Evolutionary conservation across 2,888 invertebrate genomes (phyloP).

Genomic region (Cistogaster globosa): DNA sequence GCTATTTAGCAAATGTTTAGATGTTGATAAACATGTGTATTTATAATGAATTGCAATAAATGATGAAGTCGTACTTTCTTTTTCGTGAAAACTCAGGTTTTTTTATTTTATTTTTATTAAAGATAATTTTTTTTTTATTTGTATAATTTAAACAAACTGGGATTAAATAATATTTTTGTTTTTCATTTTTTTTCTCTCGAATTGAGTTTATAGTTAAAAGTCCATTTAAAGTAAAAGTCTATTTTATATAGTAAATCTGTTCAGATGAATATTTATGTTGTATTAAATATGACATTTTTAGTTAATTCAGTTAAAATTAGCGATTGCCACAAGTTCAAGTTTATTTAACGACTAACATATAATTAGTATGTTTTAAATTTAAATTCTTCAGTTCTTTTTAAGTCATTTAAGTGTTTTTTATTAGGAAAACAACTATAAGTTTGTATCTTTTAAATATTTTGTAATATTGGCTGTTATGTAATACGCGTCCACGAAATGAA

Average conservation of each 20-base stretch:
- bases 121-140: no score
- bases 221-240: no score
- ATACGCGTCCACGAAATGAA: no score
- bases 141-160: no score
- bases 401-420: constrained; percentile 24
- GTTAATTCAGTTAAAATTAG: neutral
- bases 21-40: neutral
- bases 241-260: no score
- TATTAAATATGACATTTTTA: neutral
- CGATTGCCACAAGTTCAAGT: constrained; percentile 41
- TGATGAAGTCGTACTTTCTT: no score
- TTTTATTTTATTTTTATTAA: no score
- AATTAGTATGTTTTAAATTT: constrained; percentile 44
- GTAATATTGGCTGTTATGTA: neutral
- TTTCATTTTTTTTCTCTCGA: no score
- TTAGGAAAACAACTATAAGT: constrained; percentile 39
- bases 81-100: no score
- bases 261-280: neutral
- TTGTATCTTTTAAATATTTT: constrained; percentile 42
- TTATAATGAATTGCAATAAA: no score
- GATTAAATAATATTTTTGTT: no score
- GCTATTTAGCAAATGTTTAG: neutral
- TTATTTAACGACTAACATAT: constrained; percentile 46
- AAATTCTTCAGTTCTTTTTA: constrained; percentile 67
- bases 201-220: no score